phyloP scores from a whole-genome alignment of 1,140 invertebrate genomes.

The Trichonephila clavipes region DNA sequence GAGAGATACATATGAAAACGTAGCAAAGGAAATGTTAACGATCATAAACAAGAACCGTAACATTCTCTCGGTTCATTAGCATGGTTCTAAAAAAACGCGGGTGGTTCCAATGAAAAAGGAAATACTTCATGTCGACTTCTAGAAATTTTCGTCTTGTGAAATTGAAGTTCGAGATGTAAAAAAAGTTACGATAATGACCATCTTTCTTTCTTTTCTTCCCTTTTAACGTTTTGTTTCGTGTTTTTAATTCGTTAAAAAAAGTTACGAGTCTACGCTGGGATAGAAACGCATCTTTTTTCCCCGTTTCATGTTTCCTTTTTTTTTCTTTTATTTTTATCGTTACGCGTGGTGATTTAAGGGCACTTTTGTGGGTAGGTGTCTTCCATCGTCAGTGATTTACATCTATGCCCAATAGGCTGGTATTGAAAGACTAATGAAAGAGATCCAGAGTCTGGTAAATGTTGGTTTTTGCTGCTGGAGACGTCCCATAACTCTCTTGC shows the following conservation, averaged over 20 bases:
- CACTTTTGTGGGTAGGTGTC: slow-evolving; percentile 24
- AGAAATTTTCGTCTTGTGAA: background rate
- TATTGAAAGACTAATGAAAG: slow-evolving; percentile 20
- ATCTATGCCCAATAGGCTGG: background rate
- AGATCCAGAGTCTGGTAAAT: slow-evolving; percentile 23
- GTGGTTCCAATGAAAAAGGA: background rate
- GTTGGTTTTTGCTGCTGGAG: slow-evolving; percentile 29
- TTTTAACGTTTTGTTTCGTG: slow-evolving; percentile 17
- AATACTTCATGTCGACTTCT: background rate
- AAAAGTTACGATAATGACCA: background rate
- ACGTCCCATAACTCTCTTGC: slow-evolving; percentile 29
- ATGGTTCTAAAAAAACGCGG: background rate
- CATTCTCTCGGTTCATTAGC: background rate
- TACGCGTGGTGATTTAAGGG: background rate
- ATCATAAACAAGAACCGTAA: background rate
- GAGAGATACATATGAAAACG: background rate
- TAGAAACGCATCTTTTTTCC: background rate
- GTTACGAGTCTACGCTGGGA: background rate
- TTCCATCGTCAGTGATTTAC: background rate
- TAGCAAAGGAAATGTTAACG: background rate
- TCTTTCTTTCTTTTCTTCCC: background rate
- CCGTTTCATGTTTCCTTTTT: background rate
- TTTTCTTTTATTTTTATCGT: background rate
- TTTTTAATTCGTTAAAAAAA: slow-evolving; percentile 32
- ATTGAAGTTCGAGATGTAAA: background rate